phyloP scores from a whole-genome alignment of 2,888 invertebrate species.

The Diplazon laetatorius region DNA sequence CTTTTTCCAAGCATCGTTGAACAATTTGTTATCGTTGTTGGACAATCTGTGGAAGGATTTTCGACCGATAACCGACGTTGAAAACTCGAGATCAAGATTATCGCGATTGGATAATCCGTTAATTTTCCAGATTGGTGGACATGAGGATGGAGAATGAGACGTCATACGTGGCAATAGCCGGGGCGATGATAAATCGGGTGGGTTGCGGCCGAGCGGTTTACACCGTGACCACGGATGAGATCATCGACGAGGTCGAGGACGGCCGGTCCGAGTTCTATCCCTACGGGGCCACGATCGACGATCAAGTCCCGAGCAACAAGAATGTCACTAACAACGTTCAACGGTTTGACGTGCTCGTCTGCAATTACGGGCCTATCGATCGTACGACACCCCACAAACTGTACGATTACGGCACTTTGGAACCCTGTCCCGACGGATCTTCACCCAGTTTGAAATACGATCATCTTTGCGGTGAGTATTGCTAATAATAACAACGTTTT shows the following conservation, averaged over 20 bases:
- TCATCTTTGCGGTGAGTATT: constrained; percentile 71
- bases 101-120: constrained; percentile 56
- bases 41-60: not conserved
- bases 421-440: constrained; percentile 71
- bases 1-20: constrained; percentile 20
- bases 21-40: not conserved
- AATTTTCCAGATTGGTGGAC: constrained; percentile 71
- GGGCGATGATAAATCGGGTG: constrained; percentile 71
- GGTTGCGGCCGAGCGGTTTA: constrained; percentile 76
- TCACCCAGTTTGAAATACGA: constrained; percentile 68
- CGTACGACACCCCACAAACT: constrained; percentile 71
- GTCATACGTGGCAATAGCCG: constrained; percentile 72
- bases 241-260: constrained; percentile 49
- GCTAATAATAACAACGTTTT: too few relatives aligned
- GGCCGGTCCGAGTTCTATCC: constrained; percentile 17
- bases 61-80: constrained; percentile 6
- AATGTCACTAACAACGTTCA: constrained; percentile 42
- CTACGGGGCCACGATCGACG: constrained; percentile 35
- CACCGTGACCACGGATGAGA: constrained; percentile 65
- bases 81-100: too few relatives aligned
- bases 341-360: constrained; percentile 77
- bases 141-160: constrained; percentile 66
- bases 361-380: constrained; percentile 80
- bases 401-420: constrained; percentile 73
- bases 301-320: constrained; percentile 61